Conservation (phyloP, 1,140 invertebrate genomes). For the Prorops nasuta region DNA sequence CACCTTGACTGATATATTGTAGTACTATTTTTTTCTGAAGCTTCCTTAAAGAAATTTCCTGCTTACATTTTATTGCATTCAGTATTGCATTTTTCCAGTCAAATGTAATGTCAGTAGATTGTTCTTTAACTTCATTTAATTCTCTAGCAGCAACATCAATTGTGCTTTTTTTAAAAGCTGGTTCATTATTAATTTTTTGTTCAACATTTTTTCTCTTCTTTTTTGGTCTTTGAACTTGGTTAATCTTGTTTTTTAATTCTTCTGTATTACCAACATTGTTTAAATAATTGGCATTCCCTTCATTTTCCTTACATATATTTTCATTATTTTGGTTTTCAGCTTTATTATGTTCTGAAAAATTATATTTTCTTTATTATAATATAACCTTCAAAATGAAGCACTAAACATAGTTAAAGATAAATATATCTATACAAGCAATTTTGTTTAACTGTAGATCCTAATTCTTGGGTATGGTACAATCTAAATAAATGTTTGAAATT, state of each 20-base stretch:
- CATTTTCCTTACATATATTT: constrained; percentile 41
- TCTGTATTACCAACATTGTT: constrained; percentile 15
- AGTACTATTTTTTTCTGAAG: constrained; percentile 48
- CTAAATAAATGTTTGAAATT: background rate
- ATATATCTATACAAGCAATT: constrained; percentile 9
- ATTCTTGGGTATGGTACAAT: background rate
- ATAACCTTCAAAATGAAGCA: background rate
- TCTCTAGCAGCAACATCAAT: background rate
- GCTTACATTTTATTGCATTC: constrained; percentile 40
- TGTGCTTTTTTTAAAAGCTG: constrained; percentile 12
- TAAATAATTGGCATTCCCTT: constrained; percentile 16
- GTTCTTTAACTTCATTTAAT: background rate
- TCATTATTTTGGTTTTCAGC: constrained; percentile 46
- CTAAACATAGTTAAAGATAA: background rate
- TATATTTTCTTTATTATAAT: constrained; percentile 11
- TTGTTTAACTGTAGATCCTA: background rate
- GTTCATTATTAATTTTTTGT: constrained; percentile 19
- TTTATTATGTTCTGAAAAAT: constrained; percentile 31
- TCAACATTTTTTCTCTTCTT: constrained; percentile 19
- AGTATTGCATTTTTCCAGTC: constrained; percentile 46
- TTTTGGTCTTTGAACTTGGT: constrained; percentile 20
- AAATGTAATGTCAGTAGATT: constrained; percentile 32
- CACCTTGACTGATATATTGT: constrained; percentile 35
- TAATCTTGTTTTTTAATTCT: constrained; percentile 25
- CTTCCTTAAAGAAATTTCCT: constrained; percentile 48